Conservation (phyloP, 2,797 vertebrate genomes). For the Acanthurus leucopareius region DNA sequence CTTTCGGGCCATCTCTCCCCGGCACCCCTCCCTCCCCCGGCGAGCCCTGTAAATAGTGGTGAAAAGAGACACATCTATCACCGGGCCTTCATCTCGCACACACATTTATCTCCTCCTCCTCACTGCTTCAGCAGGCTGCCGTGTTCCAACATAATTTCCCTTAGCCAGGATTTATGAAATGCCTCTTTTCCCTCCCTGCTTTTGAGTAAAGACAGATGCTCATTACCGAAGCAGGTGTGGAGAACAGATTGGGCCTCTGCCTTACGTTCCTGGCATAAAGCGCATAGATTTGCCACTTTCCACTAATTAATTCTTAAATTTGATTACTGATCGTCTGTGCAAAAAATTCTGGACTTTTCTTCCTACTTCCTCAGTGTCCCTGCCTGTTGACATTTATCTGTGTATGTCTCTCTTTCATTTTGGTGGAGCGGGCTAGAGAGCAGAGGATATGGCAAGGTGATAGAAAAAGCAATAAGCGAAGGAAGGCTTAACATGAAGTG, state of each 20-base stretch:
- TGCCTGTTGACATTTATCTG: constrained; percentile 69
- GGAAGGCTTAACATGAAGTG: constrained; percentile 67
- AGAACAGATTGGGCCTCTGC: constrained; percentile 86
- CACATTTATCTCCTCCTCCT: constrained; percentile 80
- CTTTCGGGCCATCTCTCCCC: constrained; percentile 92
- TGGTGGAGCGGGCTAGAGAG: constrained; percentile 55
- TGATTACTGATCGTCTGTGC: constrained; percentile 84
- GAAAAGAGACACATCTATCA: constrained; percentile 83
- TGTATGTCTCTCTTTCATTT: constrained; percentile 64
- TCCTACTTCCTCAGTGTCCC: constrained; percentile 50
- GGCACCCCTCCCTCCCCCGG: constrained; percentile 88
- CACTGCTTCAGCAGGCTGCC: constrained; percentile 74
- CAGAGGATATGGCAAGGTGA: constrained; percentile 64
- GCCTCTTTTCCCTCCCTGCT: constrained; percentile 79
- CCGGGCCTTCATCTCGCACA: constrained; percentile 76
- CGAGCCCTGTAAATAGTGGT: constrained; percentile 89
- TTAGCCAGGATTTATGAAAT: constrained; percentile 84
- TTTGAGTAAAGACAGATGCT: constrained; percentile 88
- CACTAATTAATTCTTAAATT: constrained; percentile 87
- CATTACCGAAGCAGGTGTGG: constrained; percentile 86
- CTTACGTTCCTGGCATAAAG: constrained; percentile 78
- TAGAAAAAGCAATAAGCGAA: constrained; percentile 60
- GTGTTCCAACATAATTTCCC: constrained; percentile 81
- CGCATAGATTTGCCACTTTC: constrained; percentile 81
- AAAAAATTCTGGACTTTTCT: constrained; percentile 67